These are phyloP conservation scores for Lepidotrigona ventralis DNA, from an alignment of 1,140 invertebrate species.

Conservation along the genomic window DNA sequence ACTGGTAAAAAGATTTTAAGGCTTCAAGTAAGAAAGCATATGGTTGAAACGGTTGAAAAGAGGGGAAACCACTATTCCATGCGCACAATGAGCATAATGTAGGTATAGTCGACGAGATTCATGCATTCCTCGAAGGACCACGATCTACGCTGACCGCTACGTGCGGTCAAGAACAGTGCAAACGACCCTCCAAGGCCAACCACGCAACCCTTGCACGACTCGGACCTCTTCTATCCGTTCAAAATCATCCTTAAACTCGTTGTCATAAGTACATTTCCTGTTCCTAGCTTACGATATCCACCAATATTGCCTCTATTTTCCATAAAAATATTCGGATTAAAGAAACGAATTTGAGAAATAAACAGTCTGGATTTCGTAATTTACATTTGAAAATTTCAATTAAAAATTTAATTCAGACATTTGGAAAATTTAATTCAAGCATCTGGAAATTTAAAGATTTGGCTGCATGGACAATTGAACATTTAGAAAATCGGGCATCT, in stretches of 20 bases:
- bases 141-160: conserved; percentile 34
- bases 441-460: not conserved
- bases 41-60: conserved; percentile 21
- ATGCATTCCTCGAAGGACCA: conserved; percentile 61
- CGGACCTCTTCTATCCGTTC: conserved; percentile 49
- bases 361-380: not conserved
- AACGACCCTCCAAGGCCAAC: conserved; percentile 76
- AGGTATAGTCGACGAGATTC: conserved; percentile 53
- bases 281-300: not conserved
- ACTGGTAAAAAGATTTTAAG: not conserved
- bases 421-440: not conserved
- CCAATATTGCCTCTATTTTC: not conserved
- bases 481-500: not conserved
- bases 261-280: not conserved
- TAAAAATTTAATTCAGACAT: not conserved
- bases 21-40: not conserved
- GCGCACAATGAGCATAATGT: conserved; percentile 53
- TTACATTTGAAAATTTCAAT: no score
- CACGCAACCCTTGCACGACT: conserved; percentile 71
- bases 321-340: not conserved
- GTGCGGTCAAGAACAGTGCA: conserved; percentile 66
- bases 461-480: not conserved
- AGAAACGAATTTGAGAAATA: not conserved
- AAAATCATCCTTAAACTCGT: conserved; percentile 55
- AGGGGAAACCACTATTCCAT: not conserved